Base-by-base conservation (phyloP, 1,140 invertebrate genomes). In the Pogonomyrmex barbatus region DNA sequence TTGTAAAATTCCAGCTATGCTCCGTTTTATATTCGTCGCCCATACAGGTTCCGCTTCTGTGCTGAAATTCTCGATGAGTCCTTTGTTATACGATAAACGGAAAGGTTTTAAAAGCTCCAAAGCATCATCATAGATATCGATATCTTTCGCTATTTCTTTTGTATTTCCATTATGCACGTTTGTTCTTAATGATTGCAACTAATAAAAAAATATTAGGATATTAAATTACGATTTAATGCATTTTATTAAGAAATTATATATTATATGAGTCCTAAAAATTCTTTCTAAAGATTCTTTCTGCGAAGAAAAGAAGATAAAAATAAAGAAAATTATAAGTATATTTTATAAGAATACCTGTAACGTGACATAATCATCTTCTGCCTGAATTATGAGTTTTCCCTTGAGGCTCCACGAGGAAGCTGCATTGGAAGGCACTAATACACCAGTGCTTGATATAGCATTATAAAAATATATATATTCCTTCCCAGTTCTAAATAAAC, bases 1-100 rank as follows among this genome's bases (percentile, higher is more conserved):
- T 91, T 97, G 96, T 47, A 97, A 95, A 85, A 96, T 96, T 54
- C 96, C 95, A 12, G 96, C 96, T 36, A 97, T 95, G 5, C 96
- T 96, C 54, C 96, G 93, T 91, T 97, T 97, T 75, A 97, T 96
- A 91, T 97, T 97, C n/a, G 95, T 95, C 0, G 96, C 95, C 97
- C 97, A 97, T n/a, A 95, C 91, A 2, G 96, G 94, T 30, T 85
- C 96, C 39, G 90, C 88, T 86, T 95, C 95, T 10, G 91, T 90
- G 39, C 93, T 95, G 45, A 95, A 94, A 90, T 94, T 94, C 85
- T 93, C 91, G 12, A 95, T 78, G 17, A 93, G 90, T 10, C 95
- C 95, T 85, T 90, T 92, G n/a, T 92, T 89, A 47, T 95, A 94
- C 10, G 89, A 91, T 8, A 95, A 84, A 86, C 92, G 93, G 79